Percentiles rank a stretch among this genome's conserved stretches.
Conservation (phyloP, 1,140 invertebrate genomes). For the Drosophila tsacasi region DNA sequence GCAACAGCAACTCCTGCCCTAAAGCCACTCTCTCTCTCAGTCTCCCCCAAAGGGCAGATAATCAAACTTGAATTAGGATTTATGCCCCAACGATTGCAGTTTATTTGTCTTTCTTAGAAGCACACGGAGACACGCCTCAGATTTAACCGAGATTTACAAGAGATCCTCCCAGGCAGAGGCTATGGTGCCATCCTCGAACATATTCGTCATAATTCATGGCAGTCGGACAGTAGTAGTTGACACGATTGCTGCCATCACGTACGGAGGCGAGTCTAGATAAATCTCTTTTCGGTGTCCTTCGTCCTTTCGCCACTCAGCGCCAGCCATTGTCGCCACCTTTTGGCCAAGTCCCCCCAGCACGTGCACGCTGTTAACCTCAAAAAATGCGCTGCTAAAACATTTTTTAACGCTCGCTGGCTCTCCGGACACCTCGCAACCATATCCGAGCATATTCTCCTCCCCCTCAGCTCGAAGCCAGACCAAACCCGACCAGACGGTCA, state of each 20-base stretch:
- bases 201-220: conserved; percentile 74
- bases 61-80: conserved; percentile 68
- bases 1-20: conserved; percentile 33
- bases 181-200: conserved; percentile 20
- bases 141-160: conserved; percentile 69
- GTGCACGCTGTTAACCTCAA: conserved; percentile 77
- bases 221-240: conserved; percentile 54
- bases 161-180: conserved; percentile 7
- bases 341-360: conserved; percentile 43
- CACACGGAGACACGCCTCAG: conserved; percentile 10
- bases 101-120: conserved; percentile 47
- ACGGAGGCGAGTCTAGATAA: conserved; percentile 65
- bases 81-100: conserved; percentile 53
- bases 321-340: conserved; percentile 69
- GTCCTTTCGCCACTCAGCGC: conserved; percentile 54
- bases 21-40: conserved; percentile 16
- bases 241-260: conserved; percentile 76
- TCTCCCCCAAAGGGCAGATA: conserved; percentile 42
- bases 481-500: conserved; percentile 62
- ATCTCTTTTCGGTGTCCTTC: conserved; percentile 58
- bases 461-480: not conserved
- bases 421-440: conserved; percentile 13
- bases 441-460: not conserved
- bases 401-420: conserved; percentile 61
- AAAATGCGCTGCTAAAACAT: conserved; percentile 76